These are phyloP conservation scores for Antechinus flavipes DNA, from an alignment of 2,113 vertebrate genomes.

Conservation along the genomic window DNA sequence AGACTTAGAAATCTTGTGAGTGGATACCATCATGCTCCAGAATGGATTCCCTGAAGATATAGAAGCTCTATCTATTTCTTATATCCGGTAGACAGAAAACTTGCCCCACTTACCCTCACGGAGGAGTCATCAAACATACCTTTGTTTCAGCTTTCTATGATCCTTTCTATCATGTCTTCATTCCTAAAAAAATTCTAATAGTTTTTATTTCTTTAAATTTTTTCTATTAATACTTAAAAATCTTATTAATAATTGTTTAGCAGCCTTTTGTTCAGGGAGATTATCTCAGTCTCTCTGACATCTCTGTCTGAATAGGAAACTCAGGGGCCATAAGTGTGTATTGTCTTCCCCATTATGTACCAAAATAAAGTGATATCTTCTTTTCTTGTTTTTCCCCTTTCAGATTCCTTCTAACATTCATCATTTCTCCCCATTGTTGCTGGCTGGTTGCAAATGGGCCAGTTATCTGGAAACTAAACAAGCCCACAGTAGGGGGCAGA, in stretches of 20 bases:
- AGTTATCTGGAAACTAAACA: not conserved
- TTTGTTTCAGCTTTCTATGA: not conserved
- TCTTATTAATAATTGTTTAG: not conserved
- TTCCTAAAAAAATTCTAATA: not conserved
- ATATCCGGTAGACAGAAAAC: not conserved
- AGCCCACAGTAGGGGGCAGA: conserved; percentile 1
- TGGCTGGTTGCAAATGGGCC: not conserved
- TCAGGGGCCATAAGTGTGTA: not conserved
- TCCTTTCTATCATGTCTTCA: not conserved
- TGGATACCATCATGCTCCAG: not conserved
- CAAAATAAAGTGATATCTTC: not conserved
- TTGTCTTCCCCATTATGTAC: not conserved
- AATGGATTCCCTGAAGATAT: not conserved
- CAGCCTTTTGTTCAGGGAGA: not conserved
- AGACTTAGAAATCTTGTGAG: not conserved
- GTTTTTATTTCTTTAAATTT: not conserved
- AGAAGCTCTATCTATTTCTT: not conserved
- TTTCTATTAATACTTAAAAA: not conserved
- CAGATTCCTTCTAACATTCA: not conserved
- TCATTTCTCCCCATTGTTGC: not conserved
- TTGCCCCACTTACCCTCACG: not conserved
- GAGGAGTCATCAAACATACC: not conserved
- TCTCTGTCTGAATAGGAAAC: not conserved
- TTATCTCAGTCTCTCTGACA: not conserved
- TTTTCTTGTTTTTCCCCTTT: not conserved